These are phyloP conservation scores for Erethizon dorsatum DNA, from an alignment of 2,797 vertebrate genomes.

Conservation along the genomic window DNA sequence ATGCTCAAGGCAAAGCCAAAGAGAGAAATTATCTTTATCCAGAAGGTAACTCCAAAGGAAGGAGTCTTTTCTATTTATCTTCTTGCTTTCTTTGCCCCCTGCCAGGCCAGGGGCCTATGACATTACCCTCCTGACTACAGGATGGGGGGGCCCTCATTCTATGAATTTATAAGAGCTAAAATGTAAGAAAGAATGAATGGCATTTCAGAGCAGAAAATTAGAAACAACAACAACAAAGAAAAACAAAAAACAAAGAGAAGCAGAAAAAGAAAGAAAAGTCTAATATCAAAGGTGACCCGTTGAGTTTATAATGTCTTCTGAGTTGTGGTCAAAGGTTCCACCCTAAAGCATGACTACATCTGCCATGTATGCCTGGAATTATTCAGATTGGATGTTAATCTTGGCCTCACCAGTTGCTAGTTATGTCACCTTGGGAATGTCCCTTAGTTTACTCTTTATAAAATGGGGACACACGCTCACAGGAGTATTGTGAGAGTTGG, in stretches of 20 bases:
- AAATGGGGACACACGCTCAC: neutral
- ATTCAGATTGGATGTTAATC: neutral
- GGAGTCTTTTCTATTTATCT: neutral
- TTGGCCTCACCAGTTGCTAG: neutral
- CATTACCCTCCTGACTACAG: neutral
- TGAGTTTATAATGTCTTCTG: neutral
- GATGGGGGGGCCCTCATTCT: neutral
- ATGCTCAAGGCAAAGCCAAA: slow-evolving; percentile 64
- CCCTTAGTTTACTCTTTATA: slow-evolving; percentile 56
- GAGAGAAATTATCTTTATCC: slow-evolving; percentile 58
- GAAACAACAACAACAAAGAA: neutral
- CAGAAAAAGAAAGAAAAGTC: neutral
- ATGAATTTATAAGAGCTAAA: slow-evolving; percentile 31
- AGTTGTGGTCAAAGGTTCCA: neutral
- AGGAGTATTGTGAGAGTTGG: neutral
- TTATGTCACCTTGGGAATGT: neutral
- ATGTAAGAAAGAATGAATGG: neutral
- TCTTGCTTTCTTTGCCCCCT: slow-evolving; percentile 49
- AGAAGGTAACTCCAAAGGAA: slow-evolving; percentile 1
- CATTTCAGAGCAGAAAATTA: neutral
- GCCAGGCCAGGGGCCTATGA: neutral
- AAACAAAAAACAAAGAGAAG: neutral
- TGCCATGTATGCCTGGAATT: neutral
- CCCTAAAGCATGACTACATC: neutral
- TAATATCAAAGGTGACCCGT: neutral